Percentiles rank a stretch among this genome's conserved stretches.
These are phyloP conservation scores for Petrocephalus sullivani DNA, from an alignment of 2,797 vertebrate genomes.

Conservation along the genomic window DNA sequence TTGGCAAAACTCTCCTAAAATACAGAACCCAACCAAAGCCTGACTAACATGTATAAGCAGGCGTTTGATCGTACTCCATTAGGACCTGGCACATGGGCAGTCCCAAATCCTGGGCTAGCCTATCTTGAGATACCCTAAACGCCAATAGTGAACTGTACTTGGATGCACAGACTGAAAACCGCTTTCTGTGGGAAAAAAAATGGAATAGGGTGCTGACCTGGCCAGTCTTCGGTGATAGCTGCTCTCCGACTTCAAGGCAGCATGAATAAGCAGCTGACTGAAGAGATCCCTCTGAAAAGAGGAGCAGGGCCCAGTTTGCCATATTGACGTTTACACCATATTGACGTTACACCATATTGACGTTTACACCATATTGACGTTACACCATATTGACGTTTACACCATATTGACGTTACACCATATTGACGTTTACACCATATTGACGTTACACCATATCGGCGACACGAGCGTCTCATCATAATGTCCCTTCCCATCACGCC, in stretches of 20 bases:
- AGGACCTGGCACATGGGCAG: constrained; percentile 81
- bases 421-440: too few species aligned
- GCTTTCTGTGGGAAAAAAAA: background rate
- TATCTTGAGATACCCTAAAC: background rate
- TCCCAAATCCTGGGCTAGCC: constrained; percentile 48
- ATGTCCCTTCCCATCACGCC: background rate
- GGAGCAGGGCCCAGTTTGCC: background rate
- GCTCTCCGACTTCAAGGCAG: constrained; percentile 76
- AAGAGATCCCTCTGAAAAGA: constrained; percentile 86
- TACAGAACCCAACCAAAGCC: background rate
- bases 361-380: too few species aligned
- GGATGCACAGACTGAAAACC: background rate
- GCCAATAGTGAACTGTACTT: background rate
- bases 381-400: too few species aligned
- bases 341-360: too few species aligned
- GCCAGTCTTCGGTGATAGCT: constrained; percentile 71
- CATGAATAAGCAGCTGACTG: constrained; percentile 81
- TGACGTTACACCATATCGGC: too few species aligned
- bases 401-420: too few species aligned
- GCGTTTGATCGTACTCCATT: constrained; percentile 29
- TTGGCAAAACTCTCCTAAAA: background rate
- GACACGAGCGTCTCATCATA: too few species aligned
- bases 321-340: background rate
- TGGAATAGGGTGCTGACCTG: constrained; percentile 60
- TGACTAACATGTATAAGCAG: background rate